phyloP scores from a whole-genome alignment of 2,113 vertebrate genomes.

The Ailurus styani region DNA sequence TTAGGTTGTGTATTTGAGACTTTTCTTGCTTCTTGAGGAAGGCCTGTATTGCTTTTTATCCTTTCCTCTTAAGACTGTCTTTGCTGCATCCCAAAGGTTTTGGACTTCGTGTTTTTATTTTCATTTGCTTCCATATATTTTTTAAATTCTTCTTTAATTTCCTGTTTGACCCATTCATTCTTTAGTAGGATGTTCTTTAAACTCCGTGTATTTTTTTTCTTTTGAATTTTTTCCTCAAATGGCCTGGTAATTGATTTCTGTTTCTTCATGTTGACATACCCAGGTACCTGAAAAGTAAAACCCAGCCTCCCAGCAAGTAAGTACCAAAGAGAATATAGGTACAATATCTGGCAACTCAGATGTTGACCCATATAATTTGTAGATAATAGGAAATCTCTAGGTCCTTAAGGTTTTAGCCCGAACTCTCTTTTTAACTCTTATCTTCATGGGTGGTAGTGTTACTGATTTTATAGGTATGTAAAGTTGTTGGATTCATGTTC shows the following conservation, averaged over 20 bases:
- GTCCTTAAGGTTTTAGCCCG: background rate
- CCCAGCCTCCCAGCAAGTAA: background rate
- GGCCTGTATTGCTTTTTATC: too few relatives aligned
- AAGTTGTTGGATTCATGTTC: background rate
- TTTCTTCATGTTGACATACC: background rate
- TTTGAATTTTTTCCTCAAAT: background rate
- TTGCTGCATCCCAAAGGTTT: too few relatives aligned
- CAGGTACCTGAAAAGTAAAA: background rate
- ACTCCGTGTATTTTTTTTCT: too few relatives aligned
- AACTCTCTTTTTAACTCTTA: background rate
- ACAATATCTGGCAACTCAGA: background rate
- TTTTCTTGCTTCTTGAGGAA: too few relatives aligned
- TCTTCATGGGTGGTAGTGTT: background rate
- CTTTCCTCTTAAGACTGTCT: too few relatives aligned
- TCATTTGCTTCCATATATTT: too few relatives aligned
- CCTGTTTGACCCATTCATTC: too few relatives aligned
- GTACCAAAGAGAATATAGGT: background rate
- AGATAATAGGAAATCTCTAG: background rate
- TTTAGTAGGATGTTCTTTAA: too few relatives aligned
- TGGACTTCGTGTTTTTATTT: too few relatives aligned
- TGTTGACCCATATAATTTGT: background rate
- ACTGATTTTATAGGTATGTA: background rate
- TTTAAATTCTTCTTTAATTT: background rate
- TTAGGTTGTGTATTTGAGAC: too few relatives aligned
- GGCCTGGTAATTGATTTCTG: background rate